Evolutionary conservation across 1,140 invertebrate species (phyloP), one percentile per base, ranked within the genome.

Genomic region (Atta texana): DNA sequence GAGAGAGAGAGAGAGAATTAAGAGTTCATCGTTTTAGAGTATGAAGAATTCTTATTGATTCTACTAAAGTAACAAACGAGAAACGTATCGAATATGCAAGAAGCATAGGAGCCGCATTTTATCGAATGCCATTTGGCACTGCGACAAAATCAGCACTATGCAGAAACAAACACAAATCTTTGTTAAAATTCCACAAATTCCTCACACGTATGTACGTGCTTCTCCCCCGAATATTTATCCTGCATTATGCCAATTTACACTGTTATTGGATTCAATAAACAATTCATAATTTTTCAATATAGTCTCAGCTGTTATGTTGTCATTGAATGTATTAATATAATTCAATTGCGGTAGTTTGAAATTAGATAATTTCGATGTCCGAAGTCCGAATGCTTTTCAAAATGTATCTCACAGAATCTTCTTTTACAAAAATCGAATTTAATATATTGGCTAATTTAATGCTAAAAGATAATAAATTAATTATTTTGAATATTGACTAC

Each of bases 81-180:
- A 34, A 34, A 74, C 16, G 8, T 63, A 34, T 21, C 14, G 21
- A 72, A n/a, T 31, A 28, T 28, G 24, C 14, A 69, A 72, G 44
- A 61, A 72, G 39, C 24, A 44, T 44, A 4, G 21, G n/a, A 34
- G 34, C 5, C 39, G 7, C 74, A 51, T 18, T 49, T 74, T 61
- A 84, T 84, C 69, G 69, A 84, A 63, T 39, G 69, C 8, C 55
- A 39, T 75, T 75, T 84, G 80, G 69, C 80, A 84, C 24, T 24
- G 55, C 69, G 80, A 75, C 80, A 82, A 59, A 49, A 44, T 14
- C 24, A 59, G 14, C n/a, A 34, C 28, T 74, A 31, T 39, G 80
- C n/a, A 24, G 64, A 55, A 39, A 8, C 39, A 76, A 81, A 84
- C 49, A 51, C 61, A 31, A 71, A 69, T 75, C 69, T 34, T 8